Base-by-base conservation (phyloP, 2,797 vertebrate genomes). In the Trachops cirrhosus region DNA sequence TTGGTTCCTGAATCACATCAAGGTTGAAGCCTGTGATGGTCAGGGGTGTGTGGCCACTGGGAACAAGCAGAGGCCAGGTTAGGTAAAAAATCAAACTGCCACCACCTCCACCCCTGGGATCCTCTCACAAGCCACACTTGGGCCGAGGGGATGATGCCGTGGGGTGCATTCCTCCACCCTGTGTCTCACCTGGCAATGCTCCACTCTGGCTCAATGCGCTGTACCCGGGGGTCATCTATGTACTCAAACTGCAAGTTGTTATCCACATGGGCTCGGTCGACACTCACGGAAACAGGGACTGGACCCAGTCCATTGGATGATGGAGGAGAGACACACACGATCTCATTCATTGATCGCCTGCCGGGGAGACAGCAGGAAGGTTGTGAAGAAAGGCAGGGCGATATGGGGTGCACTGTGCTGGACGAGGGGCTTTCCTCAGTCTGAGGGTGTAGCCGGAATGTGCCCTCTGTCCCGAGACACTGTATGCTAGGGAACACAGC, bases 1-100 rank as follows among this genome's bases (percentile, higher is more conserved):
- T 98, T 0, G 99, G 99, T 98, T 99, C 99, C 97, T 99, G 99
- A 95, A 99, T 99, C 97, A 99, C 99, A n/a, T 99, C 99, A 98
- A 99, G 98, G 94, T 99, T 99, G 98, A 99, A 99, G 96, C 99
- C 99, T 0, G 98, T 99, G 98, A 99, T 96, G 24, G 99, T 99
- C 98, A 99, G 98, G 15, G 99, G 99, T 0, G 99, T 99, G 98
- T 99, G 99, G 4, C 99, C 99, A 0, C 99, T 99, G 98, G 48
- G 62, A 96, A 96, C 44, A 94, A 97, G 9, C 34, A 46, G 96
- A 97, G 94, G 90, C 32, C 46, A 52, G 73, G 39, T 96, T 59
- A 94, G 83, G 22, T 6, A 59, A 34, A 79, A 19, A 2, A 7
- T 54, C 26, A 64, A 67, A 62, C 24, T 0, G 39, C 39, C 2